These are phyloP conservation scores for Balanococcus diminutus DNA, from an alignment of 2,888 invertebrate species.

Conservation along the genomic window DNA sequence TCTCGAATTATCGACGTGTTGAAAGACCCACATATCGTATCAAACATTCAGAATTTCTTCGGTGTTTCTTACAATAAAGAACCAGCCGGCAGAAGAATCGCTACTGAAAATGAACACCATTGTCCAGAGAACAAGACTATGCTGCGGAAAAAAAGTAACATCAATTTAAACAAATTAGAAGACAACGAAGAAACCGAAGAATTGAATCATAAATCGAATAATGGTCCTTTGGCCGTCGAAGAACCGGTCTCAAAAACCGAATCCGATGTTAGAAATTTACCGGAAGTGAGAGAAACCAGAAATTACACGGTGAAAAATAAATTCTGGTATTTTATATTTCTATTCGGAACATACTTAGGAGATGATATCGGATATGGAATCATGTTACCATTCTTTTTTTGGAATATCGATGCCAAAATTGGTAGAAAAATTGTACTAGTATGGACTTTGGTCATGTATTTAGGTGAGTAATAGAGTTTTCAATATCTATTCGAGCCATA, in stretches of 20 bases:
- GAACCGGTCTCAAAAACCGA: conserved; percentile 61
- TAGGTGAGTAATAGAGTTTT: conserved; percentile 66
- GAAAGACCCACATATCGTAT: conserved; percentile 77
- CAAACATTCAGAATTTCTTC: conserved; percentile 79
- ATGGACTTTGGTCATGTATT: conserved; percentile 84
- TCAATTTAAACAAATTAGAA: not conserved
- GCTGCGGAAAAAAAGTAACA: conserved; percentile 2
- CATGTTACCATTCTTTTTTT: conserved; percentile 93
- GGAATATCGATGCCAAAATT: conserved; percentile 90
- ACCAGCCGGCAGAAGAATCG: conserved; percentile 58
- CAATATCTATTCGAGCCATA: not conserved
- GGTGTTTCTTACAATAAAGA: conserved; percentile 67
- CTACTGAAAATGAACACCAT: not conserved
- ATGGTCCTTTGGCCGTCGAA: not conserved
- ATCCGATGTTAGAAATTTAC: not conserved
- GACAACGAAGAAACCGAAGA: not conserved
- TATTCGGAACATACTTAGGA: conserved; percentile 83
- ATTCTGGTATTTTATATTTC: conserved; percentile 84
- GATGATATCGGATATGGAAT: conserved; percentile 89
- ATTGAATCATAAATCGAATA: not conserved
- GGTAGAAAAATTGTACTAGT: conserved; percentile 81
- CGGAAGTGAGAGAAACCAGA: not conserved
- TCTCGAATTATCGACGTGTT: conserved; percentile 65
- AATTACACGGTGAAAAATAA: conserved; percentile 67
- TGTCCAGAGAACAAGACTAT: not conserved